These are phyloP conservation scores for Alsophila aescularia DNA, from an alignment of 2,888 invertebrate genomes.

Conservation along the genomic window DNA sequence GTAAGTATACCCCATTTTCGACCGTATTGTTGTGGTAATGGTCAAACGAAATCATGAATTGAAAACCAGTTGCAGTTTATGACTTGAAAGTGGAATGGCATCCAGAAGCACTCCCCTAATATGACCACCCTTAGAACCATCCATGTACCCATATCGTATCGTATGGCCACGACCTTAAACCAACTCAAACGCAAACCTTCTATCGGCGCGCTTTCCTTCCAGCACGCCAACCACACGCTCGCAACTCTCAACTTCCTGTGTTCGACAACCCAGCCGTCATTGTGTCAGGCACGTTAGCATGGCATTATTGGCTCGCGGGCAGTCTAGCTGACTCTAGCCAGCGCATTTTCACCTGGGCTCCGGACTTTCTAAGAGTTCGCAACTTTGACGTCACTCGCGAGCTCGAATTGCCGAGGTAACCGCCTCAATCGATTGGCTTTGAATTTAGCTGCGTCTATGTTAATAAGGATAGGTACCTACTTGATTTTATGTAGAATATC, in stretches of 20 bases:
- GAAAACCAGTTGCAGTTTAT: too few relatives aligned
- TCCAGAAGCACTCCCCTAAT: too few relatives aligned
- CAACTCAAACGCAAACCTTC: neutral
- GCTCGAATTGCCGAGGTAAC: conserved; percentile 67
- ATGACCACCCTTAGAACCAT: too few relatives aligned
- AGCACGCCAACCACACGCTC: conserved; percentile 26
- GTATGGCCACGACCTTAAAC: neutral
- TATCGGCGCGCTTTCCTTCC: conserved; percentile 1
- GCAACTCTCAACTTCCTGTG: conserved; percentile 31
- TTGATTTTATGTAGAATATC: neutral
- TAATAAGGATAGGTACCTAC: conserved; percentile 33
- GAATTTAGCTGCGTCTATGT: conserved; percentile 44
- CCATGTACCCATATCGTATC: too few relatives aligned
- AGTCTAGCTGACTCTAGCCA: conserved; percentile 81
- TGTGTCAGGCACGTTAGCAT: conserved; percentile 57
- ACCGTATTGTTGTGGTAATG: too few relatives aligned
- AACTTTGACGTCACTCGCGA: conserved; percentile 74
- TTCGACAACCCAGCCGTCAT: conserved; percentile 31
- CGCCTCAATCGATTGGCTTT: conserved; percentile 64
- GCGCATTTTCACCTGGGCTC: conserved; percentile 83
- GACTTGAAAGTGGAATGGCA: too few relatives aligned
- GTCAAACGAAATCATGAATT: too few relatives aligned
- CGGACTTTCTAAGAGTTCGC: conserved; percentile 78
- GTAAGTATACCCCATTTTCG: too few relatives aligned
- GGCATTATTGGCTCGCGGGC: conserved; percentile 75